phyloP scores from a whole-genome alignment of 30 jellyfish, hydroid and myxozoan genomes.

The Chrysaora quinquecirrha region DNA sequence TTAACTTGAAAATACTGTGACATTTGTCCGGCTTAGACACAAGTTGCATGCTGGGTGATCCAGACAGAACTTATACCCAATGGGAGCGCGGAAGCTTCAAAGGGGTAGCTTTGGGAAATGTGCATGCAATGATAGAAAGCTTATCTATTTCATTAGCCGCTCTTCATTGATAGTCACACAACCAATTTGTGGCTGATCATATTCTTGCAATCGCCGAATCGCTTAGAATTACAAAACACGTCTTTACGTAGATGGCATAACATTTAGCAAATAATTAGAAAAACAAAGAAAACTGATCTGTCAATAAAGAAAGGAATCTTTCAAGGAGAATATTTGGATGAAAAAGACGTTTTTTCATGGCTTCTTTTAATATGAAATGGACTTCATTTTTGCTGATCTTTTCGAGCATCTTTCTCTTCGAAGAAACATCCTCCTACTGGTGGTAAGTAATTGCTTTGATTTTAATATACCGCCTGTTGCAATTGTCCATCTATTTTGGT shows the following conservation, averaged over 20 bases:
- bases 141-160: neutral
- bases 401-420: neutral
- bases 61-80: constrained; percentile 35
- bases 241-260: neutral
- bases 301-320: neutral
- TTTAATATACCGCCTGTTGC: too few relatives aligned
- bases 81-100: constrained; percentile 74
- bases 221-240: neutral
- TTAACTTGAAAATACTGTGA: constrained; percentile 21
- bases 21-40: constrained; percentile 72
- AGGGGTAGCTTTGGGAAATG: neutral
- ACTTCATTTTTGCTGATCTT: neutral
- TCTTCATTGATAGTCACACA: neutral
- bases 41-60: constrained; percentile 75
- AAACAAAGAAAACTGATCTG: neutral
- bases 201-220: neutral
- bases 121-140: neutral
- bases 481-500: too few relatives aligned
- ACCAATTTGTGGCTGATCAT: neutral
- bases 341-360: too few relatives aligned
- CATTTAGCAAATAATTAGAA: neutral
- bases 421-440: neutral
- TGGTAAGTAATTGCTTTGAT: too few relatives aligned
- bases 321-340: neutral
- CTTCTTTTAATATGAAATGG: neutral